Evolutionary conservation across 2,113 vertebrate genomes (phyloP).

Genomic region (Oncorhynchus tshawytscha): DNA sequence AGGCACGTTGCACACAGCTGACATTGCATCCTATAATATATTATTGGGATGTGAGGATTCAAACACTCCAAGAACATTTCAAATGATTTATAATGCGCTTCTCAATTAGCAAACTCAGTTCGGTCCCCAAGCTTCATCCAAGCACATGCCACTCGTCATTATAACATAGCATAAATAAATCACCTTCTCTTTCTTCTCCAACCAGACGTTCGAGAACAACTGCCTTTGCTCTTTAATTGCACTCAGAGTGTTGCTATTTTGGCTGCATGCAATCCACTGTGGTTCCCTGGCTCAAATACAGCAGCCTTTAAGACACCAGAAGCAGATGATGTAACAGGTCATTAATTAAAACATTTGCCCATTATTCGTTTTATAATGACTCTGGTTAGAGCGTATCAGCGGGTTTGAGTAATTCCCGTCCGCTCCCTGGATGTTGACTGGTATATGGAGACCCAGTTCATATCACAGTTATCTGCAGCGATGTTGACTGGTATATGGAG

Average conservation of each 20-base stretch:
- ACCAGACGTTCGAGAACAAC: background rate
- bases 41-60: background rate
- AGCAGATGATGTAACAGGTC: slow-evolving; percentile 69
- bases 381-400: slow-evolving; percentile 68
- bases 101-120: background rate
- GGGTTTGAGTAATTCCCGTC: slow-evolving; percentile 65
- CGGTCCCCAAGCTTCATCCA: slow-evolving; percentile 12
- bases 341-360: slow-evolving; percentile 70
- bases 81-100: no score
- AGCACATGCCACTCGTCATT: background rate
- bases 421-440: slow-evolving; percentile 47
- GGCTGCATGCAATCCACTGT: slow-evolving; percentile 26
- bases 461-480: slow-evolving; percentile 17
- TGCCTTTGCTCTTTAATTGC: slow-evolving; percentile 28
- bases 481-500: slow-evolving; percentile 26
- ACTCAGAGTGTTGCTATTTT: slow-evolving; percentile 37
- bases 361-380: slow-evolving; percentile 74
- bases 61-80: background rate
- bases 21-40: background rate
- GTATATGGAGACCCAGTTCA: background rate
- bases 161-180: slow-evolving; percentile 14
- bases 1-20: background rate
- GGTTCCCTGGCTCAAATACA: slow-evolving; percentile 29
- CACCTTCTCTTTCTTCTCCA: slow-evolving; percentile 13
- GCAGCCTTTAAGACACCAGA: slow-evolving; percentile 40